Base-by-base conservation (phyloP, 2,888 invertebrate genomes). In the Tyria jacobaeae region DNA sequence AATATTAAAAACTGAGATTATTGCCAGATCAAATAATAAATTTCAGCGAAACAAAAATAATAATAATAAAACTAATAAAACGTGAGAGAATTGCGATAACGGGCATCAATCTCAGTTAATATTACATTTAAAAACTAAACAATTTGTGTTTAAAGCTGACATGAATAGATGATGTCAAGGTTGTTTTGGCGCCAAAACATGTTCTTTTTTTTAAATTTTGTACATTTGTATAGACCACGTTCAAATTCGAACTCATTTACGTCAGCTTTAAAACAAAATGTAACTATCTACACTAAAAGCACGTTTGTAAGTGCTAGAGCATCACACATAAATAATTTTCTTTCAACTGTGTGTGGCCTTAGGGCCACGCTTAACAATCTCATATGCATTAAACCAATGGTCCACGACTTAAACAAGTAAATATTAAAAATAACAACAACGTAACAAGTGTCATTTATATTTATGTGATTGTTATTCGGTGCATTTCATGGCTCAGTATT, bases 281-380 rank as follows among this genome's bases (percentile, higher is more conserved):
- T 78, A 82, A 83, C 81, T 86, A 85, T 84, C 87, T 90, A 88
- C 84, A 88, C 86, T 89, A 89, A 75, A 85, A 71, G 81, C 86
- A 89, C 85, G 85, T 73, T 80, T 82, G 62, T 76, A 78, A 64
- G 80, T 82, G 81, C 88, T 90, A 91, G 83, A 82, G 87, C 90
- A 93, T 94, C 93, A 93, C 93, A 92, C 92, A 92, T 92, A 93
- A 92, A 93, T 93, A 92, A 90, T 86, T 44, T 90, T 86, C 87
- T 84, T 87, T 88, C 88, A 82, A 84, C 82, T 81, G 73, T 83
- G 86, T 80, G 85, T 70, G 62, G 37, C 39, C 56, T 10, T 44
- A 71, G 59, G 60, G 55, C 60, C 57, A 70, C 70, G 75, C 75
- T 66, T 84, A 87, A 91, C 90, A 92, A 92, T 92, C 89, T 91